Percentiles rank a stretch among this genome's conserved stretches.
These are phyloP conservation scores for Deroplatys truncata DNA, from an alignment of 2,888 invertebrate species.

Conservation along the genomic window DNA sequence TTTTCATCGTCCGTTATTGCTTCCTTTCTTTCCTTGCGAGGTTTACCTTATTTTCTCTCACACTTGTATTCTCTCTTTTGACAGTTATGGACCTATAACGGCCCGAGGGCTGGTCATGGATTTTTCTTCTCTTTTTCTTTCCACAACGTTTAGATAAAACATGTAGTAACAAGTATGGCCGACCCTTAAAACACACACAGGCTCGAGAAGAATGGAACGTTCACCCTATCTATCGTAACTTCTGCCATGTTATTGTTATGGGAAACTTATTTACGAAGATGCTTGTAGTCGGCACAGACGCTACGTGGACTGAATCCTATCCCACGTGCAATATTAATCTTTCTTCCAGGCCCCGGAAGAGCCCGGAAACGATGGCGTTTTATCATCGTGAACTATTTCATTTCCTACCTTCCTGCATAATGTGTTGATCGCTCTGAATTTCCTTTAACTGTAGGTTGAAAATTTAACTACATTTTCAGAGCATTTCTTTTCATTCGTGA, in stretches of 20 bases:
- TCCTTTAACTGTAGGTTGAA: too few relatives aligned
- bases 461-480: too few relatives aligned
- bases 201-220: background rate
- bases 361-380: background rate
- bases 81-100: conserved; percentile 8
- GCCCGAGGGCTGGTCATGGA: background rate
- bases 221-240: background rate
- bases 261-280: background rate
- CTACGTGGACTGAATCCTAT: background rate
- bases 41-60: background rate
- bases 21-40: background rate
- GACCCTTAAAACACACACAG: background rate
- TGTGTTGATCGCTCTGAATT: too few relatives aligned
- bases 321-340: background rate
- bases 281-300: background rate
- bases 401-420: too few relatives aligned
- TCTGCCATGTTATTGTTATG: background rate
- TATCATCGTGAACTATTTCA: background rate
- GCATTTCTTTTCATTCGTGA: too few relatives aligned
- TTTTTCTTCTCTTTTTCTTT: background rate
- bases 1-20: background rate
- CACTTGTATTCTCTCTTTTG: background rate
- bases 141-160: conserved; percentile 5
- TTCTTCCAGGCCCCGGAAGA: background rate
- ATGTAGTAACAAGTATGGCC: background rate